Evolutionary conservation across 2,797 vertebrate species (phyloP).

Genomic region (Myripristis jacobus): DNA sequence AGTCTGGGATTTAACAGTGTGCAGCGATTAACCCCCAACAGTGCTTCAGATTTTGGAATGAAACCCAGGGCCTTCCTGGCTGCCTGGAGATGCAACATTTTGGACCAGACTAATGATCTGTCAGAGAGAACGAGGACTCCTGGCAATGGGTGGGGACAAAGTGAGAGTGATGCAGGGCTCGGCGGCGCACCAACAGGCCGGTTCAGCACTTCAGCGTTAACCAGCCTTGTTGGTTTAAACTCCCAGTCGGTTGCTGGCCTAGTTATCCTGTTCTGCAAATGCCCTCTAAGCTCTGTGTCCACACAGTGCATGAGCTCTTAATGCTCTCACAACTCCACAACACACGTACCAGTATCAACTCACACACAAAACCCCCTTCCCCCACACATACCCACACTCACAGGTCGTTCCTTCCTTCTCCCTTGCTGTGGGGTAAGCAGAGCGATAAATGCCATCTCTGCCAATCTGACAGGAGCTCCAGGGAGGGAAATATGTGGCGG

Average conservation of each 20-base stretch:
- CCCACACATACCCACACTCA: constrained; percentile 28
- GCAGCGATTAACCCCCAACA: constrained; percentile 6
- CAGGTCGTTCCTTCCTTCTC: constrained; percentile 15
- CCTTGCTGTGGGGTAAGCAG: constrained; percentile 5
- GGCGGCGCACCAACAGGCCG: constrained; percentile 10
- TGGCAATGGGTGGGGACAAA: background rate
- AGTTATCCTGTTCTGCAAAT: constrained; percentile 71
- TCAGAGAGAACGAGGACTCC: background rate
- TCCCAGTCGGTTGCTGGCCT: constrained; percentile 52
- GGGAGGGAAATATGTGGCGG: constrained; percentile 26
- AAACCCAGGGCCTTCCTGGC: background rate
- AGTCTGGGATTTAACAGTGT: background rate
- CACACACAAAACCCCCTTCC: constrained; percentile 26
- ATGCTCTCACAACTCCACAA: constrained; percentile 46
- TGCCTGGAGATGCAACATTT: background rate
- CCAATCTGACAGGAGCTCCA: constrained; percentile 6
- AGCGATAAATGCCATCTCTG: constrained; percentile 14
- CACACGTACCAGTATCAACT: constrained; percentile 26
- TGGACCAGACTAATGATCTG: constrained; percentile 6
- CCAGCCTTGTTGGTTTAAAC: constrained; percentile 51
- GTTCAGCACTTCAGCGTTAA: background rate
- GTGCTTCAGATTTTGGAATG: background rate
- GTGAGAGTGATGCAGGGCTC: constrained; percentile 2
- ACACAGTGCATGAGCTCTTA: constrained; percentile 51
- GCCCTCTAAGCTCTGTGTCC: constrained; percentile 63